A percentile compares a stretch with the other conserved stretches of the same genome.
Evolutionary conservation across 2,113 vertebrate species (phyloP).

Genomic region (Psophia crepitans): DNA sequence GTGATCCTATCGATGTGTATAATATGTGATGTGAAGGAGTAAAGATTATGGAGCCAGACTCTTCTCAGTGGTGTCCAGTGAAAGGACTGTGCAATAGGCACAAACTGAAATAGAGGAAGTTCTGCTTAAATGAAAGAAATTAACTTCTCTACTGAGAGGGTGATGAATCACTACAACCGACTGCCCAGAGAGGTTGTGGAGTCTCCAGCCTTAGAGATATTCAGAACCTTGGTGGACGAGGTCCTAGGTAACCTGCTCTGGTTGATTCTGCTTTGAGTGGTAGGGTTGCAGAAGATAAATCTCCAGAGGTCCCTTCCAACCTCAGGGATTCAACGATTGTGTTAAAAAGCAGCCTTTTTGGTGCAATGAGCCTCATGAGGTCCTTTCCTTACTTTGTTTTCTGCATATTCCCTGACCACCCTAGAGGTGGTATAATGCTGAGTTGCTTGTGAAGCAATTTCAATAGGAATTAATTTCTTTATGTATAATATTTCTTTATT

Average conservation of each 20-base stretch:
- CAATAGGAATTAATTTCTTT: not conserved
- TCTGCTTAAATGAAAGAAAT: not conserved
- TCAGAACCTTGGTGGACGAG: not conserved
- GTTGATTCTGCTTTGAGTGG: not conserved
- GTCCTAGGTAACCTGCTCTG: not conserved
- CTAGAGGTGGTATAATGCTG: not conserved
- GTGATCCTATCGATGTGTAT: not conserved
- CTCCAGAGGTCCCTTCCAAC: not conserved
- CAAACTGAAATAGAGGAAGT: not conserved
- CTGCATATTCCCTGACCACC: not conserved
- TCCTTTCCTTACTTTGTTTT: not conserved
- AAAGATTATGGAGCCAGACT: not conserved
- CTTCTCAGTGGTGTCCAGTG: not conserved
- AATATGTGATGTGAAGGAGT: not conserved
- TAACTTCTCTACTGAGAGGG: not conserved
- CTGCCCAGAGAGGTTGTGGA: not conserved
- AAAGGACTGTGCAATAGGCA: not conserved
- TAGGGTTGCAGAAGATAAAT: not conserved
- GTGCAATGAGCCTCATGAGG: not conserved
- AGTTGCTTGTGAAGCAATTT: not conserved
- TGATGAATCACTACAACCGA: not conserved
- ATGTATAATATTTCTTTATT: not conserved
- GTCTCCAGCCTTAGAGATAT: not conserved
- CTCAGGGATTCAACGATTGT: not conserved
- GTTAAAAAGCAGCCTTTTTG: not conserved